Evolutionary conservation across 2,888 invertebrate genomes (phyloP).

Genomic region (Isoperla grammatica): DNA sequence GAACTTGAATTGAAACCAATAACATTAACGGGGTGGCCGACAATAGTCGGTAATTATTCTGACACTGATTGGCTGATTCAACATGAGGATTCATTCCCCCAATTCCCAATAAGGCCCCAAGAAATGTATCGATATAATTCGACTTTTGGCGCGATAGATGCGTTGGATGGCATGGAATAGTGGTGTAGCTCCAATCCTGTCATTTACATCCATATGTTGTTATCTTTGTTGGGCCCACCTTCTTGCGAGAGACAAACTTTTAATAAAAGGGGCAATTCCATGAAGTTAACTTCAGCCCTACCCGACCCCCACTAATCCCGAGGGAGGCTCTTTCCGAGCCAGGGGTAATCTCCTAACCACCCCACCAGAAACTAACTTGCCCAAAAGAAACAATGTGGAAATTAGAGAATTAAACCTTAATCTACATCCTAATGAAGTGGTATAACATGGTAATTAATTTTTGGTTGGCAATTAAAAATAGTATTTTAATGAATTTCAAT

Average conservation of each 20-base stretch:
- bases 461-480: conserved; percentile 32
- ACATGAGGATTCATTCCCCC: no score
- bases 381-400: conserved; percentile 31
- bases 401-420: conserved; percentile 33
- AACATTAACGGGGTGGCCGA: no score
- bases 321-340: not conserved
- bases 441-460: conserved; percentile 31
- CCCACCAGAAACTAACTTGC: conserved; percentile 15
- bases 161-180: no score
- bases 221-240: no score
- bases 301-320: conserved; percentile 22
- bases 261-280: conserved; percentile 20
- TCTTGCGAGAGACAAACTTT: conserved; percentile 21
- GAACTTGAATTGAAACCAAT: no score
- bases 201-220: no score
- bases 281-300: conserved; percentile 25
- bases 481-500: conserved; percentile 32
- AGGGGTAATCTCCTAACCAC: conserved; percentile 3
- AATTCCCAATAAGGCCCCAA: no score
- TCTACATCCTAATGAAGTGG: conserved; percentile 32
- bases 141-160: no score
- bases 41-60: no score
- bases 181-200: no score
- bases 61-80: no score
- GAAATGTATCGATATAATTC: no score